These are phyloP conservation scores for Tinamus guttatus DNA, from an alignment of 2,113 vertebrate genomes.

Conservation along the genomic window DNA sequence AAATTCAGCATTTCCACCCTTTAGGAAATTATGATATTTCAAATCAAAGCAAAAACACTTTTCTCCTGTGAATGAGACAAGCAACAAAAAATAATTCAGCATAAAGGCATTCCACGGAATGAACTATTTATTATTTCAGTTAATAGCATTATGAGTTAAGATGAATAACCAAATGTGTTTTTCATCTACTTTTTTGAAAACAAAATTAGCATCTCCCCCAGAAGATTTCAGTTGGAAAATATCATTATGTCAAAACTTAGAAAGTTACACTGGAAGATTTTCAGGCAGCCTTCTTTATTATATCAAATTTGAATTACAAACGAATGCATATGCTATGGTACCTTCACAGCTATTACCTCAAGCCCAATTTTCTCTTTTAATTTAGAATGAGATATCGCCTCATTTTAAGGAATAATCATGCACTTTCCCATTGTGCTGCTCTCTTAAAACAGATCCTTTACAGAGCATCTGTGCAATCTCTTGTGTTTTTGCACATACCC, in stretches of 20 bases:
- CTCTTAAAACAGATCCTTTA: background rate
- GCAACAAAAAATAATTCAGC: background rate
- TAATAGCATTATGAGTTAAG: background rate
- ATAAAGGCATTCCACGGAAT: background rate
- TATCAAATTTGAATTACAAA: background rate
- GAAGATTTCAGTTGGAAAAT: background rate
- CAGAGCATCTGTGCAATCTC: background rate
- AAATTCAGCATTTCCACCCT: background rate
- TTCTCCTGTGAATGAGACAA: background rate
- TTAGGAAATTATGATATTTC: background rate
- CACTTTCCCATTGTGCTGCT: background rate
- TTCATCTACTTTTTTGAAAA: background rate
- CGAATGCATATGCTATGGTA: rapidly evolving
- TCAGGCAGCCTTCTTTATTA: background rate
- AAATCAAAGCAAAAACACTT: background rate
- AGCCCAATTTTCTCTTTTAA: background rate
- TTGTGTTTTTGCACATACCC: background rate
- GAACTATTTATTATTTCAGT: background rate
- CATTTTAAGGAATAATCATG: background rate
- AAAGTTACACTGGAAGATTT: background rate
- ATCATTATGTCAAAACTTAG: background rate
- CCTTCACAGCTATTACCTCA: background rate
- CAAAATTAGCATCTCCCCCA: background rate
- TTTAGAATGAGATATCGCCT: background rate
- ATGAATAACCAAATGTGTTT: background rate